A percentile compares a stretch with the other conserved stretches of the same genome.
These are phyloP conservation scores for Gadopsis bispinosus DNA, from an alignment of 2,797 vertebrate species.

Conservation along the genomic window DNA sequence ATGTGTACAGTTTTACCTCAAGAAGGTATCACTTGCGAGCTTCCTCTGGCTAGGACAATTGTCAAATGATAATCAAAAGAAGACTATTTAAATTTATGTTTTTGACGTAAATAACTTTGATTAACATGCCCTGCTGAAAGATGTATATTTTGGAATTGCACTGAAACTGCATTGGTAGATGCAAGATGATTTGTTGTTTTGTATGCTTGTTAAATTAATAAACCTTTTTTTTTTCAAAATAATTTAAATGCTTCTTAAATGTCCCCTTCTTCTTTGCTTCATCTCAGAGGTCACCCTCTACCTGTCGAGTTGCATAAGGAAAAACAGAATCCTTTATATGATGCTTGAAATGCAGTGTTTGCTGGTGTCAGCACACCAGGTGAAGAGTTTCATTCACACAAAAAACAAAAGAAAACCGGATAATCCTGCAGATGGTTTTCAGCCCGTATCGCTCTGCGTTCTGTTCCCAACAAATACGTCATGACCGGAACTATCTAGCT, in stretches of 20 bases:
- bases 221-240: conserved; percentile 75
- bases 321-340: neutral
- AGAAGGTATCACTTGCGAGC: conserved; percentile 66
- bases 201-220: conserved; percentile 86
- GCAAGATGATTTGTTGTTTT: conserved; percentile 81
- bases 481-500: neutral
- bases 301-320: neutral
- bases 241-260: neutral
- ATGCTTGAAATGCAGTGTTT: neutral
- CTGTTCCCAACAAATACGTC: neutral
- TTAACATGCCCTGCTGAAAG: conserved; percentile 80
- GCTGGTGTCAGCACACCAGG: neutral
- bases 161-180: conserved; percentile 82
- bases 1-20: conserved; percentile 75
- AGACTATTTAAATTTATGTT: conserved; percentile 69
- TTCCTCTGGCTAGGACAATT: conserved; percentile 78
- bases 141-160: conserved; percentile 87
- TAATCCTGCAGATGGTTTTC: neutral
- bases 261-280: neutral
- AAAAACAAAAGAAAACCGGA: neutral
- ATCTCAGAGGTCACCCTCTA: neutral
- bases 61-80: conserved; percentile 74
- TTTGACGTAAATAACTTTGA: conserved; percentile 71
- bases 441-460: neutral
- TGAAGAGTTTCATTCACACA: too few species aligned